A percentile compares a stretch with the other conserved stretches of the same genome.
phyloP scores from a whole-genome alignment of 1,140 invertebrate species.

The Ganaspis sp. region DNA sequence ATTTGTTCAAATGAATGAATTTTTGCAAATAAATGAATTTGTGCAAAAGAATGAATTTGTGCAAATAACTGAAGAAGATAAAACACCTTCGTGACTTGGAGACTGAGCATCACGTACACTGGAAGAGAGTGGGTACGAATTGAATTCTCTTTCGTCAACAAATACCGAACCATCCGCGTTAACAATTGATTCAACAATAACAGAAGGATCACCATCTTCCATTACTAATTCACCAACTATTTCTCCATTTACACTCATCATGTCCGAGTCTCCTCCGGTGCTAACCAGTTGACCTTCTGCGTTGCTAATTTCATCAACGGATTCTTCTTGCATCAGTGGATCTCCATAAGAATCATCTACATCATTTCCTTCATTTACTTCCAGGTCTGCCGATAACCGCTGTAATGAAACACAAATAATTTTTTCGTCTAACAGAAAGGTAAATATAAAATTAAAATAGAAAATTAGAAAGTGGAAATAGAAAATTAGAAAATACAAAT shows the following conservation, averaged over 20 bases:
- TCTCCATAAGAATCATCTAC: slow-evolving; percentile 67
- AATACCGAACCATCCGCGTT: slow-evolving; percentile 70
- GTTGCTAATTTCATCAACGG: slow-evolving; percentile 63
- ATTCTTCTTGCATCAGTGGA: slow-evolving; percentile 66
- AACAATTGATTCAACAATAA: slow-evolving; percentile 71
- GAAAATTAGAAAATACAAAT: too few relatives aligned
- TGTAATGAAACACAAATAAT: slow-evolving; percentile 48
- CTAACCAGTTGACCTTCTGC: slow-evolving; percentile 62
- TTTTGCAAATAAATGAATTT: too few relatives aligned
- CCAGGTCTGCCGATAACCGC: slow-evolving; percentile 65
- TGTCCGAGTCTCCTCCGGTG: slow-evolving; percentile 55
- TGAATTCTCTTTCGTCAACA: slow-evolving; percentile 69
- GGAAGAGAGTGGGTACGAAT: slow-evolving; percentile 64
- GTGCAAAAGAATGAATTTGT: too few relatives aligned
- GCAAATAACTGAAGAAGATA: too few relatives aligned
- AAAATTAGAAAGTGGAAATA: too few relatives aligned
- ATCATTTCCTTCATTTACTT: slow-evolving; percentile 67
- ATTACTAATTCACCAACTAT: slow-evolving; percentile 70
- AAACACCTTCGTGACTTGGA: slow-evolving; percentile 61
- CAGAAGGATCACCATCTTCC: slow-evolving; percentile 70
- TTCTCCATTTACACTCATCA: slow-evolving; percentile 66
- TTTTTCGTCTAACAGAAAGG: too few relatives aligned
- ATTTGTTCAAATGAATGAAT: too few relatives aligned
- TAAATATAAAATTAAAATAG: too few relatives aligned
- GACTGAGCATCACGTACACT: slow-evolving; percentile 56